Percentiles rank a stretch among this genome's conserved stretches.
Evolutionary conservation across 1,140 invertebrate genomes (phyloP).

Genomic region (Tribolium castaneum): DNA sequence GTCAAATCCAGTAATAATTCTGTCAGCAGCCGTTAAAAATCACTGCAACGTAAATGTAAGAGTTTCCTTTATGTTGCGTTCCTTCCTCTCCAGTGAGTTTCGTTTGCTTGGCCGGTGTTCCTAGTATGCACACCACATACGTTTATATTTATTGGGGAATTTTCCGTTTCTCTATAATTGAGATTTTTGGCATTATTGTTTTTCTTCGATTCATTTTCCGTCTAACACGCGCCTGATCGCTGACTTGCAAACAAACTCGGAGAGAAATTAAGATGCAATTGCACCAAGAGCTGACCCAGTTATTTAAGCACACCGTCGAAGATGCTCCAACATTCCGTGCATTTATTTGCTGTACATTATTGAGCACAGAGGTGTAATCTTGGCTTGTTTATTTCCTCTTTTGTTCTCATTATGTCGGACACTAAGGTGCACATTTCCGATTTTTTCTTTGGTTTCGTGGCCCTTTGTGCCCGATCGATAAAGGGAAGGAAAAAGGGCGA

Average conservation of each 20-base stretch:
- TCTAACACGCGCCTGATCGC: constrained; percentile 27
- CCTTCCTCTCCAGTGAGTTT: not conserved
- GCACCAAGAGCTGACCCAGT: not conserved
- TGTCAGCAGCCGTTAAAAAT: not conserved
- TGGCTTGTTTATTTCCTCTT: not conserved
- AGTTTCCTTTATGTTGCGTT: constrained; percentile 5
- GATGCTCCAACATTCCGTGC: not conserved
- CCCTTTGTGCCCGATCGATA: not conserved
- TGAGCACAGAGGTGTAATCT: constrained; percentile 6
- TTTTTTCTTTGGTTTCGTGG: constrained; percentile 14
- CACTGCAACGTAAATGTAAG: constrained; percentile 5
- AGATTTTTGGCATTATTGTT: constrained; percentile 8
- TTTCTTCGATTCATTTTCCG: constrained; percentile 25
- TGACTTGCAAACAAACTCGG: constrained; percentile 21
- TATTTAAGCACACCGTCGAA: not conserved
- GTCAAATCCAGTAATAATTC: not conserved
- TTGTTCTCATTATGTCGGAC: not conserved
- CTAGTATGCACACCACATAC: not conserved
- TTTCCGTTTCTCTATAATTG: not conserved
- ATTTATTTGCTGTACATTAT: constrained; percentile 11
- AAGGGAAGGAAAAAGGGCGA: not conserved
- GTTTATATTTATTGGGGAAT: not conserved
- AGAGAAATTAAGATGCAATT: constrained; percentile 5
- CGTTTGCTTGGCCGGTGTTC: not conserved
- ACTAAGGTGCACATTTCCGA: not conserved